Evolutionary conservation across 2,888 invertebrate species (phyloP).

Genomic region (Pecten maximus): DNA sequence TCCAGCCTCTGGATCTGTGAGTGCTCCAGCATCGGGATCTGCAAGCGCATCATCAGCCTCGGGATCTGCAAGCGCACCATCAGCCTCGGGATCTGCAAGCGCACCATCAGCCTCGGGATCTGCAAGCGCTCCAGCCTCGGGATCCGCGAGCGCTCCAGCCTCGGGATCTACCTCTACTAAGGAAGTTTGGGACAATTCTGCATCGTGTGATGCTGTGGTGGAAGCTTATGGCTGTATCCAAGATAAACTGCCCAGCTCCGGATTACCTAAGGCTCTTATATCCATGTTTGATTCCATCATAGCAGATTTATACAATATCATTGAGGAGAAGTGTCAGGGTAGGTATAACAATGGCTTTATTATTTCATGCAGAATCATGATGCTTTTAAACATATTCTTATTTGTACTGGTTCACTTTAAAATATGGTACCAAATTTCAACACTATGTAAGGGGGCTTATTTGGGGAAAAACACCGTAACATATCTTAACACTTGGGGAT

Average conservation of each 20-base stretch:
- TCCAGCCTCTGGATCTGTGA: background rate
- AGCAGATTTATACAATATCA: background rate
- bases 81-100: no score
- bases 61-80: background rate
- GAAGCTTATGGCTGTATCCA: background rate
- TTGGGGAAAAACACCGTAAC: no score
- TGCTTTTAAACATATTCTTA: no score
- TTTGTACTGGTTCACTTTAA: no score
- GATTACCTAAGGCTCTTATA: background rate
- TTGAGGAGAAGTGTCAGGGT: background rate
- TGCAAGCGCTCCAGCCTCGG: background rate
- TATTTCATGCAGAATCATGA: no score
- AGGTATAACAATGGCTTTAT: background rate
- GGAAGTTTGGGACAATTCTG: slow-evolving; percentile 24
- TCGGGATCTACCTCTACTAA: background rate
- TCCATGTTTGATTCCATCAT: background rate
- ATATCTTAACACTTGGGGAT: no score
- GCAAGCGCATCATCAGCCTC: background rate
- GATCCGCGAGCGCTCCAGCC: background rate
- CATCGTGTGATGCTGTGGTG: background rate
- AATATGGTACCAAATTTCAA: no score
- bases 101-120: background rate
- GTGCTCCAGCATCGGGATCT: background rate
- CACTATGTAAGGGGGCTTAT: no score
- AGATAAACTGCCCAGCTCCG: background rate